phyloP scores from a whole-genome alignment of 2,888 invertebrate genomes.

The Macrophya annulata region DNA sequence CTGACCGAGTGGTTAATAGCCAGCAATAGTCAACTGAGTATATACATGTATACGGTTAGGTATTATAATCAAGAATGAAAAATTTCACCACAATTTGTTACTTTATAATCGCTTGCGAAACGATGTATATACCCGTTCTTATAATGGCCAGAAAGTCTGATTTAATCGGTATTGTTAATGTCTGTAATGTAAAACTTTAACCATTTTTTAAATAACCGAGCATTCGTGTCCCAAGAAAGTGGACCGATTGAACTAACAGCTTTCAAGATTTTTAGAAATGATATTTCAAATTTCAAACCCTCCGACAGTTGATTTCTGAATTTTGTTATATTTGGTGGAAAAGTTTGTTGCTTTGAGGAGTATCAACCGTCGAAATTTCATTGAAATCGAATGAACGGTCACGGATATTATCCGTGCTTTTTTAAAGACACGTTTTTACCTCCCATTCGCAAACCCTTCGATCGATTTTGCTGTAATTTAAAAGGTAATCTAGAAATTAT shows the following conservation, averaged over 20 bases:
- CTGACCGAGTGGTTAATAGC: slow-evolving; percentile 4
- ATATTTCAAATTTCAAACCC: not conserved
- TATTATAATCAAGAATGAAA: not conserved
- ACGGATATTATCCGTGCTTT: not conserved
- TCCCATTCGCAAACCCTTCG: not conserved
- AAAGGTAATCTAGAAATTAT: not conserved
- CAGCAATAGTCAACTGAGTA: not conserved
- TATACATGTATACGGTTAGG: not conserved
- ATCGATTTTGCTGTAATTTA: not conserved
- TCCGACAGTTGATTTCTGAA: not conserved
- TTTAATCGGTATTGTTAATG: not conserved
- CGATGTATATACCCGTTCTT: not conserved
- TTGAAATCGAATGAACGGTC: not conserved
- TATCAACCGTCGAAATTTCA: not conserved
- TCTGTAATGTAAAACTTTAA: not conserved
- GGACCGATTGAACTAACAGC: not conserved
- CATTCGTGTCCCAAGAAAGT: not conserved
- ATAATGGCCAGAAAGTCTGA: not conserved
- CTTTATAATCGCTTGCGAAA: not conserved
- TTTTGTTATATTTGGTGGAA: not conserved
- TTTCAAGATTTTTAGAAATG: not conserved
- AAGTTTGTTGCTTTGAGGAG: not conserved
- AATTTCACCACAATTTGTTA: not conserved
- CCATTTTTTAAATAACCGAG: not conserved
- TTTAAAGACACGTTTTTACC: not conserved